Evolutionary conservation across 2,113 vertebrate genomes (phyloP), one percentile per base, ranked within the genome.

Genomic region (Dipodomys spectabilis): DNA sequence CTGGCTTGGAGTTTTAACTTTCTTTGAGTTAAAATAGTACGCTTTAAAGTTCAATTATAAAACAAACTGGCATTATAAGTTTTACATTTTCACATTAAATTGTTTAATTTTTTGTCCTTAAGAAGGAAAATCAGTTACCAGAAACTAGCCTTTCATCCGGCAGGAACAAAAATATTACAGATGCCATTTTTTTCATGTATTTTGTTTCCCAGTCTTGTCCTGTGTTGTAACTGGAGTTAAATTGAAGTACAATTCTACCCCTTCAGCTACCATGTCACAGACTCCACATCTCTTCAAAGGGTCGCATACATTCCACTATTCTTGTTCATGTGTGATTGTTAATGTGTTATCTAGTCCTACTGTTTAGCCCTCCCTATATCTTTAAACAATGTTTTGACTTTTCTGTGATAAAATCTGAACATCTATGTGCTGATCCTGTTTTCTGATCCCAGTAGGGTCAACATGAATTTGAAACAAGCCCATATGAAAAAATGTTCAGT

Each of bases 291-390:
- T 57, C 53, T 57, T 57, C 13, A 11, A 57, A 57, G 15, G 53
- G 5, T 71, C 20, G 15, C 25, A 64, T 60, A 81, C 45, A 72
- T 72, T 35, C 19, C 25, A 72, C 0, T 44, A 28, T 57, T 81
- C n/a, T 64, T 49, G 73, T 3, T 6, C 28, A 11, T 32, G 23
- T 19, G 25, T n/a, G 39, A 39, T 39, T 39, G 65, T 2, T 11
- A 73, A 28, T 10, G 1, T 53, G 32, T 57, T 45, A 68, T 7
- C 16, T n/a, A 27, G 6, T 39, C 6, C 0, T 30, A 0, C 23
- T 86, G 9, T 77, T 85, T 30, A 84, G 57, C 23, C 11, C 87
- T 67, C 18, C 13, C 35, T 69, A 32, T 73, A n/a, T 5, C 6
- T 32, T 65, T 28, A 35, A 35, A 3, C 27, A 65, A 13, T 57